A percentile compares a stretch with the other conserved stretches of the same genome.
Evolutionary conservation across 2,113 vertebrate species (phyloP).

Genomic region (Perccottus glenii): DNA sequence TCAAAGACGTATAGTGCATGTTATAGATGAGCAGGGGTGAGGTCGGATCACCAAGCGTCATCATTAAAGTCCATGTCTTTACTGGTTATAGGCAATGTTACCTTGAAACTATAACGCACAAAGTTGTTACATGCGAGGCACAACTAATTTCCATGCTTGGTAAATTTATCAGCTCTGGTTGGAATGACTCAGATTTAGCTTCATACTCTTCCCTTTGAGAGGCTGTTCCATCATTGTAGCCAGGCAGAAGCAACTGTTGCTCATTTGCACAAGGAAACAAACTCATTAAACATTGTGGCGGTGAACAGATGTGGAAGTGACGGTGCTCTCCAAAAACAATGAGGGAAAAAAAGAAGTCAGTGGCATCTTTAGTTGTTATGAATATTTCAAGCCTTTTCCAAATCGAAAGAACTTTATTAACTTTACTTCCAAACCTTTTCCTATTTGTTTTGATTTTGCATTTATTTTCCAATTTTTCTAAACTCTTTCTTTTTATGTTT

Average conservation of each 20-base stretch:
- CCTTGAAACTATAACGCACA: not conserved
- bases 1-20: not conserved
- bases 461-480: not conserved
- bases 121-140: not conserved
- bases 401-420: not conserved
- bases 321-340: not conserved
- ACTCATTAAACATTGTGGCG: constrained; percentile 17
- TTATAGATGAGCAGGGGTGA: constrained; percentile 17
- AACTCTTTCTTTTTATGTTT: not conserved
- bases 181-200: not conserved
- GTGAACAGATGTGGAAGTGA: constrained; percentile 19
- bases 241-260: constrained; percentile 13
- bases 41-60: not conserved
- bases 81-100: not conserved
- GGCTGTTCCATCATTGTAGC: not conserved
- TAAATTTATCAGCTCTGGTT: not conserved
- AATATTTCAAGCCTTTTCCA: not conserved
- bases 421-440: not conserved
- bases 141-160: not conserved
- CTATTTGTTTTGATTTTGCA: not conserved
- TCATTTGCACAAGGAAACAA: constrained; percentile 11
- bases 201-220: not conserved
- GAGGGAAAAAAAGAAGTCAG: not conserved
- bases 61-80: not conserved
- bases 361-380: not conserved